Base-by-base conservation (phyloP, 2,113 vertebrate genomes). In the Pimephales promelas region DNA sequence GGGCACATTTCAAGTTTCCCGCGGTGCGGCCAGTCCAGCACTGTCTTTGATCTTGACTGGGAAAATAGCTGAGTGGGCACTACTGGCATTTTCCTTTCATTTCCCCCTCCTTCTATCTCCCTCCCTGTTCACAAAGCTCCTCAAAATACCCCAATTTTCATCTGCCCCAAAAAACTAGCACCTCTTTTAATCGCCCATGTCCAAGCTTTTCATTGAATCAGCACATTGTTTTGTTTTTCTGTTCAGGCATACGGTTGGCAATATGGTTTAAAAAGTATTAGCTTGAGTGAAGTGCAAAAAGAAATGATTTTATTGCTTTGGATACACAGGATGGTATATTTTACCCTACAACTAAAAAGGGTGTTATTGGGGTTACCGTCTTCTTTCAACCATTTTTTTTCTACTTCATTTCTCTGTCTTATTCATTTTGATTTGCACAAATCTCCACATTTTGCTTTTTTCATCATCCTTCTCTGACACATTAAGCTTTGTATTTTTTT, bases 61-160 rank as follows among this genome's bases (percentile, higher is more conserved):
- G 94, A 93, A 94, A 95, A 94, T 93, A 94, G 94, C 94, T 95
- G 94, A 95, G 93, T 94, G 94, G 94, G 94, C 94, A 94, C 91
- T 94, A 93, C 92, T 93, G 90, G 88, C 94, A 94, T 95, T 95
- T 94, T 92, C 92, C 92, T 95, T 94, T 95, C 92, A 92, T 94
- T 94, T 93, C 54, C 82, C 92, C 92, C 90, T 92, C 88, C 83
- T 81, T 81, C 88, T 84, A 88, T 89, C 85, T 83, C 85, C 84
- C 72, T 89, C 84, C 84, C 72, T 90, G 88, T 85, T 68, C 83
- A 80, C 89, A 91, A 92, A 89, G 86, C 89, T 90, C 90, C 89
- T 88, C 85, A 85, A 93, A 94, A 94, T 88, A 91, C 91, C 90
- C 93, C 92, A 93, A 93, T 94, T 92, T 93, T 94, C 91, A 94